Conservation (phyloP, 2,113 vertebrate genomes). For the Rhegmatorhina hoffmannsi region DNA sequence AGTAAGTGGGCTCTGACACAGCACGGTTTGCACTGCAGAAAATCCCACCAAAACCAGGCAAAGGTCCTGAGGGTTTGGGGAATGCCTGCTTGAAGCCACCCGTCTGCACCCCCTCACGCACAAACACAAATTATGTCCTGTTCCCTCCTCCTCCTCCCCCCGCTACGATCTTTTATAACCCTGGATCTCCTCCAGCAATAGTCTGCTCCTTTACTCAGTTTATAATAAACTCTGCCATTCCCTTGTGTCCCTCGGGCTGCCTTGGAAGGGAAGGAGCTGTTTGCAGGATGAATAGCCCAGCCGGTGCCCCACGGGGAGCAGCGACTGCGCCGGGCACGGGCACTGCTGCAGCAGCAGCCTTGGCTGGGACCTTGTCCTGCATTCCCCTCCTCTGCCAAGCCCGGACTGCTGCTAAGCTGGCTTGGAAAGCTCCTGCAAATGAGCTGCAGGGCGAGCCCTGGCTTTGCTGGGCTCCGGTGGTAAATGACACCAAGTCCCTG, state of each 20-base stretch:
- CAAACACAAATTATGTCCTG: constrained; percentile 25
- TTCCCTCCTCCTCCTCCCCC: constrained; percentile 8
- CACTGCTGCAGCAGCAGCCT: constrained; percentile 30
- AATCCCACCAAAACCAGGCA: not conserved
- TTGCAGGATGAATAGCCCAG: constrained; percentile 52
- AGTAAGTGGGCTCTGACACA: constrained; percentile 55
- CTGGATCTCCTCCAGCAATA: constrained; percentile 70
- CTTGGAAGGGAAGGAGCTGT: constrained; percentile 46
- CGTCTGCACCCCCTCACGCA: not conserved
- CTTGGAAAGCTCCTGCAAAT: not conserved
- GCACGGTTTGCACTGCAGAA: not conserved
- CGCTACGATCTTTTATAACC: constrained; percentile 60
- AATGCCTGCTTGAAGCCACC: constrained; percentile 15
- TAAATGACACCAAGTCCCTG: not conserved
- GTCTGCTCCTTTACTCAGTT: constrained; percentile 53
- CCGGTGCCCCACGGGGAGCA: not conserved
- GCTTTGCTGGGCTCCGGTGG: not conserved
- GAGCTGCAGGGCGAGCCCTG: not conserved
- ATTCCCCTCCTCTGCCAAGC: not conserved
- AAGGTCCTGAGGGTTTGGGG: constrained; percentile 22
- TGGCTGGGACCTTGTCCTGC: constrained; percentile 20
- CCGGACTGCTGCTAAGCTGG: not conserved
- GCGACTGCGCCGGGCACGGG: not conserved
- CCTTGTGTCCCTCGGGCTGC: constrained; percentile 46
- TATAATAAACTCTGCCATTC: constrained; percentile 65